phyloP scores from a whole-genome alignment of 2,888 invertebrate genomes.

The Malthinus flaveolus region DNA sequence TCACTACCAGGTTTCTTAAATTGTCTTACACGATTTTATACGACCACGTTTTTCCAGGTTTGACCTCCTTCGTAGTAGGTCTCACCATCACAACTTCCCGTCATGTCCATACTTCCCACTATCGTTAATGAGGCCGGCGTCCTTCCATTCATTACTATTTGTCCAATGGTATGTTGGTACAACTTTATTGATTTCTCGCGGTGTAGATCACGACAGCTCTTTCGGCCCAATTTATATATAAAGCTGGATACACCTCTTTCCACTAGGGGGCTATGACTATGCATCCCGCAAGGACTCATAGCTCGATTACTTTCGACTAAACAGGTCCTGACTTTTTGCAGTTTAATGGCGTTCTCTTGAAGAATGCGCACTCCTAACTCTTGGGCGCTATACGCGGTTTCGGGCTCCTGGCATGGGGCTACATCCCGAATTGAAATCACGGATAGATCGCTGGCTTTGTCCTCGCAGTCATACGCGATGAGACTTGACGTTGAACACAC shows the following conservation, averaged over 20 bases:
- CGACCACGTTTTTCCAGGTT: not conserved
- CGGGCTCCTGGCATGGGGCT: not conserved
- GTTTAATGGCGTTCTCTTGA: too few species aligned
- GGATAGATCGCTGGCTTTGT: not conserved
- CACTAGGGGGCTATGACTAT: too few species aligned
- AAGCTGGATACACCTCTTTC: too few species aligned
- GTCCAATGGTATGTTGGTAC: not conserved
- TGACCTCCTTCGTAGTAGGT: not conserved
- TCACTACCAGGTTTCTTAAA: too few species aligned
- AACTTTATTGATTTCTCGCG: too few species aligned
- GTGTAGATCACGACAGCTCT: too few species aligned
- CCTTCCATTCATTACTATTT: not conserved
- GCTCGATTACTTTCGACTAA: too few species aligned
- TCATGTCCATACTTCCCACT: not conserved
- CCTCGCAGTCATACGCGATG: not conserved
- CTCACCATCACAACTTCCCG: not conserved
- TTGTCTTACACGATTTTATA: too few species aligned
- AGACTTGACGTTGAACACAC: not conserved
- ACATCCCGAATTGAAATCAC: not conserved
- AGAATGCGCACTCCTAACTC: too few species aligned
- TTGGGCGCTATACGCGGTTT: not conserved
- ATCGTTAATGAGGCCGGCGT: not conserved
- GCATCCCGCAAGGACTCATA: too few species aligned
- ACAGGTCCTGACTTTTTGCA: too few species aligned
- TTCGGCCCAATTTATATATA: too few species aligned